A percentile compares a stretch with the other conserved stretches of the same genome.
phyloP scores from a whole-genome alignment of 2,888 invertebrate species.

The Mythimna lalbum region DNA sequence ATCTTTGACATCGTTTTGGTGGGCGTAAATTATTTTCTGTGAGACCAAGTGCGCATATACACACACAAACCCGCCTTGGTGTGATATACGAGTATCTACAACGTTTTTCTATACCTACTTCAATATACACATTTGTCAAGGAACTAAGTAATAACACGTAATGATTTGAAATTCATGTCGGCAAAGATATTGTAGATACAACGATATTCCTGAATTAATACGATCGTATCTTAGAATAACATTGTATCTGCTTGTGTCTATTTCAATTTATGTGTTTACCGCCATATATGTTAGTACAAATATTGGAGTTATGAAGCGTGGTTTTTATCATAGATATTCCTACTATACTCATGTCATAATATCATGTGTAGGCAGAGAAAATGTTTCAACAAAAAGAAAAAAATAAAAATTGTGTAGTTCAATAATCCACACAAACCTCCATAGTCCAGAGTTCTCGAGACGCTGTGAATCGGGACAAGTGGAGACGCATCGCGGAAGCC shows the following conservation, averaged over 20 bases:
- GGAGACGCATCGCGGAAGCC: too few species aligned
- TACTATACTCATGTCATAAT: neutral
- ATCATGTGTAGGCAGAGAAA: too few species aligned
- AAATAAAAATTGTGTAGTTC: too few species aligned
- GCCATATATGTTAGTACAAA: neutral
- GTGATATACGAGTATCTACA: too few species aligned
- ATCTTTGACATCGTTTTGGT: too few species aligned
- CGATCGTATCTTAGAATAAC: constrained; percentile 14
- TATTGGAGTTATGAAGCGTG: neutral
- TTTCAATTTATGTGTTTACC: constrained; percentile 14
- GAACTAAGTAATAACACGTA: neutral
- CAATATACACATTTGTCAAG: neutral
- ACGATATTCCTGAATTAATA: neutral
- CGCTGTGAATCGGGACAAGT: too few species aligned
- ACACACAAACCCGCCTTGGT: too few species aligned
- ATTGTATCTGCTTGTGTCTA: constrained; percentile 3
- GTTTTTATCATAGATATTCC: neutral
- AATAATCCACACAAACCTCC: too few species aligned
- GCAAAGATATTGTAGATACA: neutral
- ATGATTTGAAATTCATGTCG: constrained; percentile 20
- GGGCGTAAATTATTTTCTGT: too few species aligned
- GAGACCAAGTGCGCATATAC: too few species aligned
- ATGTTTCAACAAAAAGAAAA: too few species aligned
- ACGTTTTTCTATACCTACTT: neutral
- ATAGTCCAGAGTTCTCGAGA: too few species aligned